Percentiles rank a stretch among this genome's conserved stretches.
Conservation (phyloP, 2,113 vertebrate species). For the Cephalopholis sonnerati region DNA sequence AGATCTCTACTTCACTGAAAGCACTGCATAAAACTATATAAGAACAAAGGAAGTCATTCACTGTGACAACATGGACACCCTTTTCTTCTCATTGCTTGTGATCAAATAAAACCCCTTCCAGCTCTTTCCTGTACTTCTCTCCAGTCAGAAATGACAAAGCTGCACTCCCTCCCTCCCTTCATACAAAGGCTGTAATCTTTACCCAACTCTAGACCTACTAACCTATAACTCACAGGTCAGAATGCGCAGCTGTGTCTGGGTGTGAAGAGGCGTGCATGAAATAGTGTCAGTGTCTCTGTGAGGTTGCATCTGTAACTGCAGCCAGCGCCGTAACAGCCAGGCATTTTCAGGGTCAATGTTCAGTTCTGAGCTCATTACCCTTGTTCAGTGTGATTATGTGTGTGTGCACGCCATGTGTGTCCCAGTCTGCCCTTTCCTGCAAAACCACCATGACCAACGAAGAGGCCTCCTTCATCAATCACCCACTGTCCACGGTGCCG, state of each 20-base stretch:
- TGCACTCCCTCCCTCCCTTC: constrained; percentile 1
- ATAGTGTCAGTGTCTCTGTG: constrained; percentile 16
- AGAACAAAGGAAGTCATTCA: not conserved
- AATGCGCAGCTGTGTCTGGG: constrained; percentile 47
- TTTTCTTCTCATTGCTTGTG: constrained; percentile 8
- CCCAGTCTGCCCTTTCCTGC: constrained; percentile 33
- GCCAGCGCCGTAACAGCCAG: constrained; percentile 20
- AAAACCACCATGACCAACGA: constrained; percentile 60
- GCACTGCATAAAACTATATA: not conserved
- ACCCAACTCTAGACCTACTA: constrained; percentile 30
- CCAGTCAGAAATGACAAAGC: constrained; percentile 11
- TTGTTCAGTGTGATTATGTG: constrained; percentile 39
- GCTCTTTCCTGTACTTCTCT: constrained; percentile 13
- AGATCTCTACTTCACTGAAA: not conserved
- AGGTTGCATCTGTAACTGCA: constrained; percentile 14
- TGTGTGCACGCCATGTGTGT: not conserved
- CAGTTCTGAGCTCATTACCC: constrained; percentile 57
- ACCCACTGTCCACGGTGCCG: constrained; percentile 15
- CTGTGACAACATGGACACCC: not conserved
- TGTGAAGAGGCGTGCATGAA: constrained; percentile 5
- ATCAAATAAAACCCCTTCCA: constrained; percentile 26
- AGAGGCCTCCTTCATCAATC: constrained; percentile 71
- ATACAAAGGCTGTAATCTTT: constrained; percentile 37
- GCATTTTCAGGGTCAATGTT: constrained; percentile 58
- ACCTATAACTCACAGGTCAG: constrained; percentile 47